A percentile compares a stretch with the other conserved stretches of the same genome.
Evolutionary conservation across 2,113 vertebrate genomes (phyloP).

Genomic region (Corythoichthys intestinalis): DNA sequence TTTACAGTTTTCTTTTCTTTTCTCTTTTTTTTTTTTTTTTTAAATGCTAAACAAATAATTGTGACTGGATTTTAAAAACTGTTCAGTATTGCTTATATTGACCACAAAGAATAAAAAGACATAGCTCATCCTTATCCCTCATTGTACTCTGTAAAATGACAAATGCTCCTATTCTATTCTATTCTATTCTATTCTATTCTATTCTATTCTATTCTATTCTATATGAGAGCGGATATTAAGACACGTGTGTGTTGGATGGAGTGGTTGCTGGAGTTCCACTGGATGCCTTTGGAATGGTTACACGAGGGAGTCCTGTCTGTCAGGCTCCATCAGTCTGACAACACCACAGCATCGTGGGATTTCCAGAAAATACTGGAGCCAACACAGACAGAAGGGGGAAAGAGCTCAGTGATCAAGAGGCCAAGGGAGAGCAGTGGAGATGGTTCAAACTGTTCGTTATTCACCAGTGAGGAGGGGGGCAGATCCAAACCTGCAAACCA

Average conservation of each 20-base stretch:
- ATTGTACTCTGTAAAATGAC: too few species aligned
- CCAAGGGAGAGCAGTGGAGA: background rate
- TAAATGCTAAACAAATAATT: too few species aligned
- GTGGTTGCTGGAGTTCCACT: background rate
- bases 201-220: too few species aligned
- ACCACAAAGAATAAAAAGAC: background rate
- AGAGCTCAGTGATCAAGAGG: slow-evolving; percentile 9
- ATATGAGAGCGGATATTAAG: background rate
- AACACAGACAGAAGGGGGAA: slow-evolving; percentile 13
- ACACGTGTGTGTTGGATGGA: background rate
- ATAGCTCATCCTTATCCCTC: background rate
- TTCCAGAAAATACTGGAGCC: slow-evolving; percentile 20
- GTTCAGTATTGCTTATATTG: background rate
- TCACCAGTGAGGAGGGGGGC: background rate
- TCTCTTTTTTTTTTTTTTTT: too few species aligned
- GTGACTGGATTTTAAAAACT: too few species aligned
- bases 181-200: too few species aligned
- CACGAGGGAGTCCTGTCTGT: slow-evolving; percentile 1
- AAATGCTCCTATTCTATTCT: too few species aligned
- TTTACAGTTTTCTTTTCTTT: too few species aligned
- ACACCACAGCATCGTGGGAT: slow-evolving; percentile 3
- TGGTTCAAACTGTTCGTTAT: slow-evolving; percentile 8
- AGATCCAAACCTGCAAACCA: slow-evolving; percentile 5
- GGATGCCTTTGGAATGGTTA: background rate
- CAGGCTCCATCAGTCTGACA: slow-evolving; percentile 12